A percentile compares a stretch with the other conserved stretches of the same genome.
Conservation (phyloP, 2,797 vertebrate species). For the Danio aesculapii region DNA sequence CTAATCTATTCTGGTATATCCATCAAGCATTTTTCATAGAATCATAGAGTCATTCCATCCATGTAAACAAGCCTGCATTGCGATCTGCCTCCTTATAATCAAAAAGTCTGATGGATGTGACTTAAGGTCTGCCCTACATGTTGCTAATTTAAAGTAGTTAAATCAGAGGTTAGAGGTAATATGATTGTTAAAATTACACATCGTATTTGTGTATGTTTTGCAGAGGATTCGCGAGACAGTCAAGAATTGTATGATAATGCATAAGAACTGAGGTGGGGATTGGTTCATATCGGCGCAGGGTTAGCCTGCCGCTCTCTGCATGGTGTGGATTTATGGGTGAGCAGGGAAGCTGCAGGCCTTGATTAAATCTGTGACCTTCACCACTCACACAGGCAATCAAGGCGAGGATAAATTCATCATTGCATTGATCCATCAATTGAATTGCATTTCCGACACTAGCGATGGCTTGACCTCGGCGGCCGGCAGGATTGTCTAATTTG, state of each 20-base stretch:
- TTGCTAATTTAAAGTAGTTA: not conserved
- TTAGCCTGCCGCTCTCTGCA: conserved; percentile 3
- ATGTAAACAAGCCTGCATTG: not conserved
- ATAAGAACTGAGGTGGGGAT: not conserved
- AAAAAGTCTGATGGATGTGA: not conserved
- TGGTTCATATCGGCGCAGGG: not conserved
- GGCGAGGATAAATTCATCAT: conserved; percentile 63
- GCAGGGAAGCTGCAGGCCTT: conserved; percentile 71
- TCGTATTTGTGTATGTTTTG: not conserved
- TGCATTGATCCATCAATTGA: conserved; percentile 66
- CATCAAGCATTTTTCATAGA: not conserved
- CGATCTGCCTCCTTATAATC: not conserved
- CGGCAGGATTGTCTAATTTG: conserved; percentile 61
- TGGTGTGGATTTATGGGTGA: conserved; percentile 73
- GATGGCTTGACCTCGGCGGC: conserved; percentile 68
- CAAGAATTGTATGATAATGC: not conserved
- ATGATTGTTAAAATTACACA: not conserved
- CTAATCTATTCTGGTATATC: not conserved
- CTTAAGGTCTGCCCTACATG: not conserved
- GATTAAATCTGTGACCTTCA: conserved; percentile 85
- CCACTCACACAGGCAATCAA: conserved; percentile 75
- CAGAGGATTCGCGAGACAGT: not conserved
- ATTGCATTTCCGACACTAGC: conserved; percentile 69
- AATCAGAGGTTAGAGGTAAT: too few relatives aligned
- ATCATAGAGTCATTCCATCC: not conserved